phyloP scores from a whole-genome alignment of 1,140 invertebrate genomes.

The Drosophila tristis region DNA sequence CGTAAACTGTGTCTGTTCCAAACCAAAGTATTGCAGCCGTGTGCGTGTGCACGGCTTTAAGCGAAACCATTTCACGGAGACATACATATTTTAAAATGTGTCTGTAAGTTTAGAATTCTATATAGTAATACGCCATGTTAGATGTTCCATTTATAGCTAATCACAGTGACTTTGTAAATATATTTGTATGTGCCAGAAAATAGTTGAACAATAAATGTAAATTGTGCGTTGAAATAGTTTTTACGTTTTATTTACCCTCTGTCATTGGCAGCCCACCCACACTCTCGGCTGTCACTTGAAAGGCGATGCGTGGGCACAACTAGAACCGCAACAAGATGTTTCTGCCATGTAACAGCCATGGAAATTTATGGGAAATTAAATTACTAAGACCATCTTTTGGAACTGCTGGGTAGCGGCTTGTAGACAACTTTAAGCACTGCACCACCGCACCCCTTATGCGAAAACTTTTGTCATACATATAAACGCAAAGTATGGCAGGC shows the following conservation, averaged over 20 bases:
- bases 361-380: slow-evolving; percentile 57
- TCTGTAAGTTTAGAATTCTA: too few species aligned
- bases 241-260: slow-evolving; percentile 20
- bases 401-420: slow-evolving; percentile 7
- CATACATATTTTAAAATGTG: too few species aligned
- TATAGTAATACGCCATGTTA: not conserved
- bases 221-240: slow-evolving; percentile 38
- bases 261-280: slow-evolving; percentile 3
- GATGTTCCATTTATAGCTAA: slow-evolving; percentile 24
- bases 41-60: slow-evolving; percentile 63
- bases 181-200: slow-evolving; percentile 52
- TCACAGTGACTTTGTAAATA: slow-evolving; percentile 50
- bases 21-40: slow-evolving; percentile 72
- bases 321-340: not conserved
- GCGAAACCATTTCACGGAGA: slow-evolving; percentile 39
- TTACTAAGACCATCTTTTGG: slow-evolving; percentile 17
- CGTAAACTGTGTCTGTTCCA: slow-evolving; percentile 46
- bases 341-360: slow-evolving; percentile 8
- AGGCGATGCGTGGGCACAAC: too few species aligned
- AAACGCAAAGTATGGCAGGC: slow-evolving; percentile 19
- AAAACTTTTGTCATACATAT: slow-evolving; percentile 29
- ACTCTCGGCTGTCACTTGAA: not conserved
- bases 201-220: slow-evolving; percentile 56
- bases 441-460: not conserved
- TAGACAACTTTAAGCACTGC: slow-evolving; percentile 45